Percentiles rank a stretch among this genome's conserved stretches.
Conservation (phyloP, 2,888 invertebrate genomes). For the Branchipolynoe longqiensis region DNA sequence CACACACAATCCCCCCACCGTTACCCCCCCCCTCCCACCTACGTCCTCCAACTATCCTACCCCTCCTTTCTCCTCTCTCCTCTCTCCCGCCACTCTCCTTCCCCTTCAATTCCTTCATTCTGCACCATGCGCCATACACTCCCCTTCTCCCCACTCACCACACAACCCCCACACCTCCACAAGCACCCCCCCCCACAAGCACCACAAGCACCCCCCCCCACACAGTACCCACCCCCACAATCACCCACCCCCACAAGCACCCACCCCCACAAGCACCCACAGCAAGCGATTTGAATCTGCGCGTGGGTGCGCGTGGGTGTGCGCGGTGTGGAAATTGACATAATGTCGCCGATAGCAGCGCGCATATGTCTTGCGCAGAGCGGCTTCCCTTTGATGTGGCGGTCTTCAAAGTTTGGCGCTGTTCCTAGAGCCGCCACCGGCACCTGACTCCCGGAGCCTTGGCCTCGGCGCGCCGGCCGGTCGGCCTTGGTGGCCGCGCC, state of each 20-base stretch:
- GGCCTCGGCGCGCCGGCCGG: not conserved
- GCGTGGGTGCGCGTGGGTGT: too few relatives aligned
- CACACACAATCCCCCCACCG: too few relatives aligned
- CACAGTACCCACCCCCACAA: too few relatives aligned
- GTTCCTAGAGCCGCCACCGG: slow-evolving; percentile 22
- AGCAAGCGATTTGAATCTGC: too few relatives aligned
- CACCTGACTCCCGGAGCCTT: slow-evolving; percentile 54
- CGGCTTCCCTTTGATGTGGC: slow-evolving; percentile 26
- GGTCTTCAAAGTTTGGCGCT: slow-evolving; percentile 54
- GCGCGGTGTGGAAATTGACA: not conserved
- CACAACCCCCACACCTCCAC: too few relatives aligned
- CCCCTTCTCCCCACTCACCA: not conserved
- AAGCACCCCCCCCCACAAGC: too few relatives aligned
- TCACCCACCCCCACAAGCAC: not conserved
- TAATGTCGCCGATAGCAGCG: slow-evolving; percentile 45
- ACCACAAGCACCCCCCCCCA: too few relatives aligned
- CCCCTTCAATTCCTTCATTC: not conserved
- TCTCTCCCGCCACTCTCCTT: too few relatives aligned
- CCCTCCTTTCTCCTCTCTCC: too few relatives aligned
- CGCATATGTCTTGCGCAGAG: slow-evolving; percentile 39
- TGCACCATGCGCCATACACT: not conserved
- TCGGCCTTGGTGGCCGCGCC: slow-evolving; percentile 17
- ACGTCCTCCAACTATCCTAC: too few relatives aligned
- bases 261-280: too few relatives aligned
- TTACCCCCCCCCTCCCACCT: too few relatives aligned